Base-by-base conservation (phyloP, 2,888 invertebrate genomes). In the Cryptosula pallasiana region DNA sequence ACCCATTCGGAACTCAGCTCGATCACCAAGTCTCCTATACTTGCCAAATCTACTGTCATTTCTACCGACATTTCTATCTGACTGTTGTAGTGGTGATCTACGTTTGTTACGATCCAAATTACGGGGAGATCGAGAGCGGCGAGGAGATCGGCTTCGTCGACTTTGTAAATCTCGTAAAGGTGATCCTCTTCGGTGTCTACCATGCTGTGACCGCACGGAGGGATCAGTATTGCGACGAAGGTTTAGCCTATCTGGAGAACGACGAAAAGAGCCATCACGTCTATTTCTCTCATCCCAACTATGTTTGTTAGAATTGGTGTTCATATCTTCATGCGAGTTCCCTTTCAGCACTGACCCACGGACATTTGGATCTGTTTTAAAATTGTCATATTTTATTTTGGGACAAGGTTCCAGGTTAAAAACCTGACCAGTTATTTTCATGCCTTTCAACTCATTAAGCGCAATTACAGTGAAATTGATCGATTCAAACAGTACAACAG, bases 381-480 rank as follows among this genome's bases (percentile, higher is more conserved):
- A 45, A 13, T 45, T 20, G 20, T 20, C n/a, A 63, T 29, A 63
- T 13, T 32, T 34, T 9, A 5, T 16, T 32, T 13, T 20, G 32
- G 63, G 32, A 34, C 63, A 63, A 13, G 63, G 63, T 32, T 63
- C 63, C 32, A 63, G 25, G 20, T 25, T 27, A 63, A 63, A 29
- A 27, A 63, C 20, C 5, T 29, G n/a, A 2, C 63, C 63, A 3
- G 34, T 25, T 63, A 63, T 63, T 34, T 63, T 63, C 34, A 34
- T 32, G 32, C 63, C 63, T 63, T 63, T 63, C 9, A 63, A n/a
- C 27, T 63, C 63, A 63, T 63, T 63, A 25, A 63, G 32, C 2
- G 63, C 63, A 13, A 27, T 32, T 3, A 63, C 63, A 16, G 63
- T 63, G 16, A 16, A 16, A 32, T 63, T 34, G 9, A 63, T 34